Percentiles rank a stretch among this genome's conserved stretches.
phyloP scores from a whole-genome alignment of 2,797 vertebrate genomes.

The Sebastes diaconus region DNA sequence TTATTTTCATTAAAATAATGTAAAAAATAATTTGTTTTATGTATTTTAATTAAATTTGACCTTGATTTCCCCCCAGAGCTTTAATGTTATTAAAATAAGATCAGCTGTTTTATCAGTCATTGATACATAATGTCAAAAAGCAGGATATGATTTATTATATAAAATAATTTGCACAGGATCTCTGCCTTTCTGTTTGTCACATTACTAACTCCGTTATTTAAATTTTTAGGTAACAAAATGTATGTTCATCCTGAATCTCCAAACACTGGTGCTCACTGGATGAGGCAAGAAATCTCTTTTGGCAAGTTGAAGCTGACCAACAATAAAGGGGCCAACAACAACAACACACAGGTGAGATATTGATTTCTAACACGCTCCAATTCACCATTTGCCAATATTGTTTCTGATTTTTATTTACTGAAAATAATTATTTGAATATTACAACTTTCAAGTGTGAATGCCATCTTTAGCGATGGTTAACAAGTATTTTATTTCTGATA shows the following conservation, averaged over 20 bases:
- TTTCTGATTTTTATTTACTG: neutral
- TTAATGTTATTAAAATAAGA: neutral
- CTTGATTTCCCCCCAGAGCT: neutral
- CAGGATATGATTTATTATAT: neutral
- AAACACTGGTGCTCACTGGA: slow-evolving; percentile 98
- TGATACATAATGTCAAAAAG: neutral
- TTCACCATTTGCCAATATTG: neutral
- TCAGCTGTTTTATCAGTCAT: neutral
- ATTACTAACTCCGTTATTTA: neutral
- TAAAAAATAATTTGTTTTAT: neutral
- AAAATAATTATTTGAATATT: neutral
- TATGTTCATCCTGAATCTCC: slow-evolving; percentile 98
- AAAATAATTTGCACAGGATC: neutral
- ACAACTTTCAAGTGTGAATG: neutral
- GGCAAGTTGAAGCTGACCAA: slow-evolving; percentile 98
- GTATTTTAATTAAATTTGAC: neutral
- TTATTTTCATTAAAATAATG: neutral
- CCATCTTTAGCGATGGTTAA: neutral
- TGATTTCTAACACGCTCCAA: neutral
- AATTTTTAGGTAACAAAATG: slow-evolving; percentile 91
- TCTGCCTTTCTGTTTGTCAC: neutral
- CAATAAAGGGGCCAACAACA: slow-evolving; percentile 97
- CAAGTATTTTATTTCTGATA: neutral
- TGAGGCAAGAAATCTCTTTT: slow-evolving; percentile 99
- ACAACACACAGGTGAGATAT: slow-evolving; percentile 92